Evolutionary conservation across 1,140 invertebrate species (phyloP).

Genomic region (Hermatobates lingyangjiaoensis): DNA sequence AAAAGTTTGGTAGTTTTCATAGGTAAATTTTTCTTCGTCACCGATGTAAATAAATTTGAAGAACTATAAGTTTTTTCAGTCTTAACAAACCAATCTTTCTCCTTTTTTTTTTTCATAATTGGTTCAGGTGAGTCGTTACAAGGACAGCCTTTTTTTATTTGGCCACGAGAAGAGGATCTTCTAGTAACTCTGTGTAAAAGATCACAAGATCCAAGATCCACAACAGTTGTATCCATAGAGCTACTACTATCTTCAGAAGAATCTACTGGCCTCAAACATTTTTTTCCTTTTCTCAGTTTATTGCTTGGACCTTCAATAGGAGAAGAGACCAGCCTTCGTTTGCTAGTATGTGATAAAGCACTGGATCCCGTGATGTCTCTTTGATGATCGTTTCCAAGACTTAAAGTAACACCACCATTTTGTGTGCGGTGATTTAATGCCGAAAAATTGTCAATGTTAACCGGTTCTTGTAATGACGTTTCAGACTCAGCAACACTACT

Average conservation of each 20-base stretch:
- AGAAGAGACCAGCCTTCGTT: background rate
- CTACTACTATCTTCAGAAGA: slow-evolving; percentile 8
- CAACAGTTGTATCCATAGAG: slow-evolving; percentile 6
- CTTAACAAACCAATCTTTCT: too few relatives aligned
- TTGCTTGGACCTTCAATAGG: background rate
- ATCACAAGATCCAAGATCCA: background rate
- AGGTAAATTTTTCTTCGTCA: too few relatives aligned
- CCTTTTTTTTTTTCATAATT: too few relatives aligned
- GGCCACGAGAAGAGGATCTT: slow-evolving; percentile 28
- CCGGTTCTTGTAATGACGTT: too few relatives aligned
- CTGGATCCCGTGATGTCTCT: background rate
- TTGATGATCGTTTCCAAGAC: background rate
- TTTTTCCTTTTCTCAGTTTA: slow-evolving; percentile 1
- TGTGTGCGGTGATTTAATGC: background rate
- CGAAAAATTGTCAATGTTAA: background rate
- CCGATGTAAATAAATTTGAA: too few relatives aligned
- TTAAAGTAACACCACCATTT: background rate
- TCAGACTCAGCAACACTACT: too few relatives aligned
- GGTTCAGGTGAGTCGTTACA: too few relatives aligned
- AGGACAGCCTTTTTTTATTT: slow-evolving; percentile 31
- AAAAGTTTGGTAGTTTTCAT: too few relatives aligned
- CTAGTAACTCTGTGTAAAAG: slow-evolving; percentile 16
- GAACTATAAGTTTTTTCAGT: too few relatives aligned
- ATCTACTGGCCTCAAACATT: background rate
- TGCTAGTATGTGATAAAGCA: background rate